phyloP scores from a whole-genome alignment of 2,888 invertebrate genomes.

The Hoplodrina ambigua region DNA sequence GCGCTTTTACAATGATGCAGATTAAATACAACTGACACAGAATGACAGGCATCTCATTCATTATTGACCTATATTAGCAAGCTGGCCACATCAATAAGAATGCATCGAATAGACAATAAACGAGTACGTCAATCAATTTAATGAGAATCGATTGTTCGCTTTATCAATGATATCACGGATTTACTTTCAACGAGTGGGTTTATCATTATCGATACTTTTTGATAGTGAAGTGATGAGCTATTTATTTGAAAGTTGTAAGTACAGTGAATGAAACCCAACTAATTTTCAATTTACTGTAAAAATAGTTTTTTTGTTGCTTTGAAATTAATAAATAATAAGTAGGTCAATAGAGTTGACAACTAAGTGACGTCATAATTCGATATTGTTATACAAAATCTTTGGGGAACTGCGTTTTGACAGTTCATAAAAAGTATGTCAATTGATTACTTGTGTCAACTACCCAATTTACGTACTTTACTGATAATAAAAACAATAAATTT shows the following conservation, averaged over 20 bases:
- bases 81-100: conserved; percentile 32
- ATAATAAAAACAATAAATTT: neutral
- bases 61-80: conserved; percentile 35
- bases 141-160: conserved; percentile 44
- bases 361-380: too few species aligned
- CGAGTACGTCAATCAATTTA: conserved; percentile 45
- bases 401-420: too few species aligned
- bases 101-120: conserved; percentile 25
- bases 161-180: conserved; percentile 48
- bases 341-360: too few species aligned
- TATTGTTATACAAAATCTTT: too few species aligned
- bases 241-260: conserved; percentile 3
- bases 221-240: conserved; percentile 21
- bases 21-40: conserved; percentile 15
- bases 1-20: conserved; percentile 13
- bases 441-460: too few species aligned
- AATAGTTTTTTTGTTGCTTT: too few species aligned
- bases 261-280: too few species aligned
- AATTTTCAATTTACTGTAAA: too few species aligned
- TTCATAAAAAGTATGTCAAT: too few species aligned
- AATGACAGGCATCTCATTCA: conserved; percentile 33
- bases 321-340: too few species aligned
- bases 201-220: conserved; percentile 43
- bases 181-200: conserved; percentile 35
- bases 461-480: too few species aligned